Conservation (phyloP, 2,113 vertebrate species). For the Gallinago undulata region DNA sequence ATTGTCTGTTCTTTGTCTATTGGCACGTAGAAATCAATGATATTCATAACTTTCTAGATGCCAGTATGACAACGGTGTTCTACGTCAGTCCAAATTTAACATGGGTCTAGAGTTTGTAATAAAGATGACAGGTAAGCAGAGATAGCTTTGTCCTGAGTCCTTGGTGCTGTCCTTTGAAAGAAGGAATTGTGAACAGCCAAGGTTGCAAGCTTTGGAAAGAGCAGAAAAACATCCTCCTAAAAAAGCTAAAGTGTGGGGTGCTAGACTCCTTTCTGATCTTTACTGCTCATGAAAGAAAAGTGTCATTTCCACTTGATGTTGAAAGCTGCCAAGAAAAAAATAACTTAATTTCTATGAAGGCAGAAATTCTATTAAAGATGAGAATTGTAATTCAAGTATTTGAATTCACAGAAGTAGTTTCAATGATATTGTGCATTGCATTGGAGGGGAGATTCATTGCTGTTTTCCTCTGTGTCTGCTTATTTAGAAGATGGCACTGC, state of each 20-base stretch:
- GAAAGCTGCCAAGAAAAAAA: background rate
- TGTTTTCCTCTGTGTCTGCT: background rate
- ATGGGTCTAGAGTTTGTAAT: background rate
- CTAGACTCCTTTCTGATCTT: background rate
- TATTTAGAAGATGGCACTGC: background rate
- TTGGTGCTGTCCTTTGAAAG: background rate
- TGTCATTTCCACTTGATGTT: background rate
- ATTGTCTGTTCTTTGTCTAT: background rate
- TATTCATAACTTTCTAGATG: background rate
- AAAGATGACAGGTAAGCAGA: fast-evolving
- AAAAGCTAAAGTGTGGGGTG: background rate
- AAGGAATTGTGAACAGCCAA: background rate
- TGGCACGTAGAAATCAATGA: background rate
- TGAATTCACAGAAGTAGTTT: background rate
- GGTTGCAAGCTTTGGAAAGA: background rate
- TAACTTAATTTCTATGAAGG: background rate
- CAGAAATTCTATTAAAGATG: background rate
- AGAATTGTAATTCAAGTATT: background rate
- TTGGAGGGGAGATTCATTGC: background rate
- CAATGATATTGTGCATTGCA: background rate
- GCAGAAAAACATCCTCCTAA: background rate
- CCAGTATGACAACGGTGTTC: background rate
- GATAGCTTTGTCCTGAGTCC: background rate
- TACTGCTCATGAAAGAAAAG: background rate
- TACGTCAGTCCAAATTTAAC: background rate